Conservation (phyloP, 2,113 vertebrate genomes). For the Albula goreensis region DNA sequence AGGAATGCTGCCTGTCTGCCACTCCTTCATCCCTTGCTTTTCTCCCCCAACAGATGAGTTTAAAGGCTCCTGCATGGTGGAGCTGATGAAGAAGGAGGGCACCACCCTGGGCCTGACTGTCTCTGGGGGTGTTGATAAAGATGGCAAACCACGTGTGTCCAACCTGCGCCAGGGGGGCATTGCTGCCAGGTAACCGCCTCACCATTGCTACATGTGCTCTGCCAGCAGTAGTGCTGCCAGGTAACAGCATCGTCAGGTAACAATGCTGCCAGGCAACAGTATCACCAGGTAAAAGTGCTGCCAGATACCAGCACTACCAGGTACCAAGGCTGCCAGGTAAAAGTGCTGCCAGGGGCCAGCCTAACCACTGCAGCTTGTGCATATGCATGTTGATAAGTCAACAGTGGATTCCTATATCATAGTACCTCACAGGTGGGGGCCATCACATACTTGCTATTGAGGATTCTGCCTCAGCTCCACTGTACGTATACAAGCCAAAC, state of each 20-base stretch:
- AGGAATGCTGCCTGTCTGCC: not conserved
- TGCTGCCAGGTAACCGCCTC: constrained; percentile 83
- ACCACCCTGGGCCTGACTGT: constrained; percentile 94
- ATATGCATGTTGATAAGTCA: not conserved
- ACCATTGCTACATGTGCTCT: not conserved
- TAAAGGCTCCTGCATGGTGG: constrained; percentile 90
- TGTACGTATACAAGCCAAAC: too few species aligned
- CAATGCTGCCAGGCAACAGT: too few species aligned
- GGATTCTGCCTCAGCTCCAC: too few species aligned
- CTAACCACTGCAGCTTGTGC: not conserved
- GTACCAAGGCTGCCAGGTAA: too few species aligned
- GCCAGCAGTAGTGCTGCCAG: too few species aligned
- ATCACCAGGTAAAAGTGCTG: too few species aligned
- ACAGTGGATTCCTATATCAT: too few species aligned
- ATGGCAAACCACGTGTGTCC: constrained; percentile 92
- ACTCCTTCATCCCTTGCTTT: not conserved
- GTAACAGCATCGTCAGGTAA: too few species aligned
- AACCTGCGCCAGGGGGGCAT: constrained; percentile 97
- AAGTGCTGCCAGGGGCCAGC: not conserved
- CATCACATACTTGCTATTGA: too few species aligned
- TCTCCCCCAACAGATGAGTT: constrained; percentile 86
- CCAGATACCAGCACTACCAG: too few species aligned
- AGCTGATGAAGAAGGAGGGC: constrained; percentile 98
- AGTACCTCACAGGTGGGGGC: too few species aligned
- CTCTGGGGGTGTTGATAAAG: constrained; percentile 94